Percentiles rank a stretch among this genome's conserved stretches.
Evolutionary conservation across 2,888 invertebrate species (phyloP).

Genomic region (Drosophila maculinotata): DNA sequence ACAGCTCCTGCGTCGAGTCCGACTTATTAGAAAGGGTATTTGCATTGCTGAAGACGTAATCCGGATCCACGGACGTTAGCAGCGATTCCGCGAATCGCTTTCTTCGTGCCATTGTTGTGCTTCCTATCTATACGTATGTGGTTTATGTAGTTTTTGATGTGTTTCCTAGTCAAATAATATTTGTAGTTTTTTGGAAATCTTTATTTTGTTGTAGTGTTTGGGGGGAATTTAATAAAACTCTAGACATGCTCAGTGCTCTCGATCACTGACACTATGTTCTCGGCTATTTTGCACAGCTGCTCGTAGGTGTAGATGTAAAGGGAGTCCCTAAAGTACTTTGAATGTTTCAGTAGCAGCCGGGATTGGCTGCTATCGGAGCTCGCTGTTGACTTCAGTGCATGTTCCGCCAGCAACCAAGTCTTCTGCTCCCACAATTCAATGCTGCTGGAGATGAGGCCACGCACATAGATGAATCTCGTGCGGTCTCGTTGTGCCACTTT

Average conservation of each 20-base stretch:
- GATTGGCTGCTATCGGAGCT: not conserved
- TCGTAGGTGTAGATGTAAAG: slow-evolving; percentile 70
- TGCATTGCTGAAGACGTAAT: not conserved
- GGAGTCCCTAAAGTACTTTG: slow-evolving; percentile 62
- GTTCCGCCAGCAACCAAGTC: slow-evolving; percentile 36
- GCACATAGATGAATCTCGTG: slow-evolving; percentile 62
- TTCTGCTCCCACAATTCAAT: slow-evolving; percentile 72
- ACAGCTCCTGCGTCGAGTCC: not conserved
- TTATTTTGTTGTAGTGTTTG: not conserved
- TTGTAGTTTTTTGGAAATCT: not conserved
- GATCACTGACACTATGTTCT: slow-evolving; percentile 77
- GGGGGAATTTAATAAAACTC: not conserved
- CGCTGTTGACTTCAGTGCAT: slow-evolving; percentile 27
- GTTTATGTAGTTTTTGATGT: not conserved
- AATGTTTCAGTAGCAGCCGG: slow-evolving; percentile 10
- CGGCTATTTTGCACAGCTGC: slow-evolving; percentile 65
- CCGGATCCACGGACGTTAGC: not conserved
- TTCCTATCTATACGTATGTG: not conserved
- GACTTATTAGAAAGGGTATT: slow-evolving; percentile 31
- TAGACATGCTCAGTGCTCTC: slow-evolving; percentile 63
- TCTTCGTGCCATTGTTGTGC: not conserved
- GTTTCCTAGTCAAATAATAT: not conserved
- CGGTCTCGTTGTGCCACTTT: slow-evolving; percentile 45
- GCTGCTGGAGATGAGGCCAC: slow-evolving; percentile 60
- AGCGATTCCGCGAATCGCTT: slow-evolving; percentile 13